phyloP scores from a whole-genome alignment of 2,797 vertebrate species.

The Micropoecilia bifurca region DNA sequence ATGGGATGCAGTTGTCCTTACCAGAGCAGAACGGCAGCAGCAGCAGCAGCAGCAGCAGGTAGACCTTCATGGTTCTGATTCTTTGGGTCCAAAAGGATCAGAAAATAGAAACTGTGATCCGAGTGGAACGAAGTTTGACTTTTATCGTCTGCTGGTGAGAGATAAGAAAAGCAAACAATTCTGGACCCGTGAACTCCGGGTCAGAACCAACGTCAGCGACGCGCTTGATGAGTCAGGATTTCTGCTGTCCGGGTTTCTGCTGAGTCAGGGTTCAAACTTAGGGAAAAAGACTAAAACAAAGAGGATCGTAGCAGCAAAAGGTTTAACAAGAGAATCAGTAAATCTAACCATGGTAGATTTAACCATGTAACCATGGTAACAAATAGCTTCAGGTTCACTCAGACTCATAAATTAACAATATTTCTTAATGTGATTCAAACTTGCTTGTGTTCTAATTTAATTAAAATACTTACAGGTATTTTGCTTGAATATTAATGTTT shows the following conservation, averaged over 20 bases:
- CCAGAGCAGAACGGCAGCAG: slow-evolving; percentile 48
- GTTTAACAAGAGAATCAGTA: no score
- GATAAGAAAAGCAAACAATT: slow-evolving; percentile 3
- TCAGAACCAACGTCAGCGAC: background rate
- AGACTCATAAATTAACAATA: no score
- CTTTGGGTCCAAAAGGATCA: slow-evolving; percentile 5
- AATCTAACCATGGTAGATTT: no score
- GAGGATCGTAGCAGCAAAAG: no score
- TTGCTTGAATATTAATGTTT: no score
- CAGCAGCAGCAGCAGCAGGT: slow-evolving; percentile 49
- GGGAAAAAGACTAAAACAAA: no score
- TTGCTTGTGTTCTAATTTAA: no score
- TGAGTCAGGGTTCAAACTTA: background rate
- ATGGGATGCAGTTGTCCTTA: background rate
- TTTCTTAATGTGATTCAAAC: no score
- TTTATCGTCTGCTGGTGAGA: background rate
- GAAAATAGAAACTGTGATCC: background rate
- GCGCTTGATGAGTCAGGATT: background rate
- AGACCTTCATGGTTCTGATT: slow-evolving; percentile 47
- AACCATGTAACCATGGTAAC: no score
- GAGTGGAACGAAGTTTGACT: background rate
- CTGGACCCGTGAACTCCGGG: background rate
- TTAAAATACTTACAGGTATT: no score
- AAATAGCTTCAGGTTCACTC: no score
- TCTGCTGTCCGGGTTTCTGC: background rate